Conservation (phyloP, 2,113 vertebrate species). For the Chionomys nivalis region DNA sequence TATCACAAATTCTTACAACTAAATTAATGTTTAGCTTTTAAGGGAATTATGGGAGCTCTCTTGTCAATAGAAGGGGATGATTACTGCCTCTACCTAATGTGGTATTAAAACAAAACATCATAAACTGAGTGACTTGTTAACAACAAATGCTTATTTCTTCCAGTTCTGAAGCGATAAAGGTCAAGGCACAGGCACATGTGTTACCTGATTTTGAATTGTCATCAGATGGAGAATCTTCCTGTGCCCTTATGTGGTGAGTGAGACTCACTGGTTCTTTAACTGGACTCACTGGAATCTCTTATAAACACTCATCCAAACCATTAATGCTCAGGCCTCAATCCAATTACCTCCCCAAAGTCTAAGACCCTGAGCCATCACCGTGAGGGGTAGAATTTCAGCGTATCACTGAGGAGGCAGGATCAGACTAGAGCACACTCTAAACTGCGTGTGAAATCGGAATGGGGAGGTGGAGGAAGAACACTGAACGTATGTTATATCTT, state of each 20-base stretch:
- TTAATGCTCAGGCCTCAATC: neutral
- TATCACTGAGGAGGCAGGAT: neutral
- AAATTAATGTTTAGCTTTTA: neutral
- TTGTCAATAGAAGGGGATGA: neutral
- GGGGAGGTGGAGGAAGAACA: neutral
- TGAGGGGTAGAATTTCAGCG: neutral
- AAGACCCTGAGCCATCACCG: neutral
- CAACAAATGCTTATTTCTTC: neutral
- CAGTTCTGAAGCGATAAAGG: neutral
- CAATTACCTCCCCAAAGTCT: neutral
- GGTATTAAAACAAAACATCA: neutral
- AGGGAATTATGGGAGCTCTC: slow-evolving; percentile 19
- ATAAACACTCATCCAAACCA: neutral
- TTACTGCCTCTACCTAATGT: neutral
- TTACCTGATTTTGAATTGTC: neutral
- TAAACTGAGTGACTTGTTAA: neutral
- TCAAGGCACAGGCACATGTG: neutral
- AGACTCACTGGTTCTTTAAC: neutral
- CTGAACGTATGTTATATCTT: neutral
- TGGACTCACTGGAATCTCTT: neutral
- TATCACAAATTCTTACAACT: neutral
- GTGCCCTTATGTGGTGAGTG: neutral
- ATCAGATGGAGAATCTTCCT: neutral
- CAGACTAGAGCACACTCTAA: neutral
- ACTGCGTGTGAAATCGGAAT: neutral